phyloP scores from a whole-genome alignment of 53 echinoderm and acorn worm genomes.

The Stichopus horrens region DNA sequence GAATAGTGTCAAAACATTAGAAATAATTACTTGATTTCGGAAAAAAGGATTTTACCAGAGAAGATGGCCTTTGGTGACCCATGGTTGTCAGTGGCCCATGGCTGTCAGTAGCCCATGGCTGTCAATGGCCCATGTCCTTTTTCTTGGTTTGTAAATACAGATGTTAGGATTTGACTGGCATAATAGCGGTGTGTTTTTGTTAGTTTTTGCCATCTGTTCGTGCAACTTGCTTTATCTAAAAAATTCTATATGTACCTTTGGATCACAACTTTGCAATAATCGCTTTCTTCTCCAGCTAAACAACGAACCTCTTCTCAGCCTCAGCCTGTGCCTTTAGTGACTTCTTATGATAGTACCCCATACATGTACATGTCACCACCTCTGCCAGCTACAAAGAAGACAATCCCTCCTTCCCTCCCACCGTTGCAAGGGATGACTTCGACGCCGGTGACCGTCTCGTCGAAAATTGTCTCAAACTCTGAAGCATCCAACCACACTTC shows the following conservation, averaged over 20 bases:
- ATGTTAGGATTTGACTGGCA: too few species aligned
- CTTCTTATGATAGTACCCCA: conserved; percentile 26
- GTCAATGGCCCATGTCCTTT: too few species aligned
- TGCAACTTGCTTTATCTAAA: background rate
- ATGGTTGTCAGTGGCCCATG: too few species aligned
- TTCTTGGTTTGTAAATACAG: too few species aligned
- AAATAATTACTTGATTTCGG: too few species aligned
- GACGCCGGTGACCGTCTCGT: background rate
- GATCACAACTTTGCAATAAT: background rate
- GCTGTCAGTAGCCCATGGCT: too few species aligned
- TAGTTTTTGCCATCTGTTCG: too few species aligned
- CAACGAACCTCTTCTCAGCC: conserved; percentile 13
- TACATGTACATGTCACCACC: conserved; percentile 51
- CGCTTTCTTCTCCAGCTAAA: conserved; percentile 3
- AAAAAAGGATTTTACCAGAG: too few species aligned
- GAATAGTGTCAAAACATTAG: too few species aligned
- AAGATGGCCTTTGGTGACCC: too few species aligned
- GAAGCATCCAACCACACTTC: background rate
- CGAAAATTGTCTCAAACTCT: background rate
- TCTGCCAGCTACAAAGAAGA: conserved; percentile 2
- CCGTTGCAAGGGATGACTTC: background rate
- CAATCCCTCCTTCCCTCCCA: background rate
- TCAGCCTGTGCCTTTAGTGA: conserved; percentile 11
- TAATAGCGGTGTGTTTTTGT: too few species aligned
- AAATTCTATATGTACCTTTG: background rate